A percentile compares a stretch with the other conserved stretches of the same genome.
Conservation (phyloP, 2,113 vertebrate genomes). For the Sceloporus undulatus region DNA sequence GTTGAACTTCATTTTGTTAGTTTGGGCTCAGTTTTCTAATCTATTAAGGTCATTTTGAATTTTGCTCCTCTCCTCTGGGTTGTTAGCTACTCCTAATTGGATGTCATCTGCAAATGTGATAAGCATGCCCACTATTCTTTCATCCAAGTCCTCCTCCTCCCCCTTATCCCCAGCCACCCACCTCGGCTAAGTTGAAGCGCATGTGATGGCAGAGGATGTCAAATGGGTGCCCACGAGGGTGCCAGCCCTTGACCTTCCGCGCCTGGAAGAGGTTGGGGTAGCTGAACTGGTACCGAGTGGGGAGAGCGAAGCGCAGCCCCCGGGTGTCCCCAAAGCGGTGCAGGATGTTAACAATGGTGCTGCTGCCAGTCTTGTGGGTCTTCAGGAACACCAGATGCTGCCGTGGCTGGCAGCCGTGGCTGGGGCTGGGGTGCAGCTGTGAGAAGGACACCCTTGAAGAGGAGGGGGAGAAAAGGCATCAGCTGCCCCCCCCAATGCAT, state of each 20-base stretch:
- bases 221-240: conserved; percentile 75
- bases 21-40: too few relatives aligned
- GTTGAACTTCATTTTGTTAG: too few relatives aligned
- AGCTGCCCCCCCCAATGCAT: too few relatives aligned
- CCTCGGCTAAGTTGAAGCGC: conserved; percentile 90
- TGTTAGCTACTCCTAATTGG: too few relatives aligned
- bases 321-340: conserved; percentile 89
- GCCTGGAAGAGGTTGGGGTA: conserved; percentile 89
- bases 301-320: conserved; percentile 86
- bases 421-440: neutral
- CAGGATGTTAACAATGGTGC: conserved; percentile 91
- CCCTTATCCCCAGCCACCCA: conserved; percentile 39
- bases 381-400: conserved; percentile 91
- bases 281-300: conserved; percentile 89
- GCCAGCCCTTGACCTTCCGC: conserved; percentile 86
- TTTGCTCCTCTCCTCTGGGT: too few relatives aligned
- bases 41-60: too few relatives aligned
- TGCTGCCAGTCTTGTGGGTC: conserved; percentile 95
- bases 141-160: neutral
- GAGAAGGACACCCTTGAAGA: neutral
- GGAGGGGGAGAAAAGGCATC: neutral
- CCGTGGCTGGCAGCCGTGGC: conserved; percentile 70
- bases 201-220: conserved; percentile 94
- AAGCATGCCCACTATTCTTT: neutral
- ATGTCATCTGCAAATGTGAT: too few relatives aligned